Evolutionary conservation across 92 coral and sea anemone species (phyloP), one percentile per base, ranked within the genome.

Genomic region (Parazoanthus swiftii): DNA sequence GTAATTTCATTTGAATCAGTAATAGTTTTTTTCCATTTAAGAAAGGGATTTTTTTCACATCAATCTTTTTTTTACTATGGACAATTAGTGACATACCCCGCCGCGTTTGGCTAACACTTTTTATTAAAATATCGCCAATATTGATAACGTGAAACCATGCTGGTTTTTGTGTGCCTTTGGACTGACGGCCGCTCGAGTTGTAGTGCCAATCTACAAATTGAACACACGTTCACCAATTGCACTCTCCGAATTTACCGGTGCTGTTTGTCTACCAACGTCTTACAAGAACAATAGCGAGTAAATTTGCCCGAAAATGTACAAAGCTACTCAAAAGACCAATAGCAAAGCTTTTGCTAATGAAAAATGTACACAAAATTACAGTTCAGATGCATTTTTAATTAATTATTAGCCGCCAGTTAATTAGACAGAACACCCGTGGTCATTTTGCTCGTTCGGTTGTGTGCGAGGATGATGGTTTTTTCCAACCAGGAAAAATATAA

Each of bases 331-430:
- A 84, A 72, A 48, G 79, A 84, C 87, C 87, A 84, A 84, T 84
- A 50, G 66, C 66, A 72, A 73, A 84, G 48, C 87, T 36, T 84
- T 84, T 20, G 42, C 79, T 84, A 84, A 91, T 88, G 86, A 85
- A 89, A 89, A 85, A 89, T 88, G 92, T 89, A 91, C 88, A 89
- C 92, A 87, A 86, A 74, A 91, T 91, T 91, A 89, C 90, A 89
- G 91, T 86, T 66, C 83, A 89, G 90, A 89, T 91, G 92, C 88
- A 91, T 89, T 88, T 89, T 86, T 89, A 89, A 91, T 91, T 89
- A 89, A 91, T 89, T 88, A 77, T 73, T 84, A 79, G 92, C 85
- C 94, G 91, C 85, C 48, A 86, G 90, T 91, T 89, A 91, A 88
- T 91, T 88, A 91, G 90, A 90, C 85, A 85, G 93, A 85, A 80